Evolutionary conservation across 2,797 vertebrate genomes (phyloP), one percentile per base, ranked within the genome.

Genomic region (Typhlichthys subterraneus): DNA sequence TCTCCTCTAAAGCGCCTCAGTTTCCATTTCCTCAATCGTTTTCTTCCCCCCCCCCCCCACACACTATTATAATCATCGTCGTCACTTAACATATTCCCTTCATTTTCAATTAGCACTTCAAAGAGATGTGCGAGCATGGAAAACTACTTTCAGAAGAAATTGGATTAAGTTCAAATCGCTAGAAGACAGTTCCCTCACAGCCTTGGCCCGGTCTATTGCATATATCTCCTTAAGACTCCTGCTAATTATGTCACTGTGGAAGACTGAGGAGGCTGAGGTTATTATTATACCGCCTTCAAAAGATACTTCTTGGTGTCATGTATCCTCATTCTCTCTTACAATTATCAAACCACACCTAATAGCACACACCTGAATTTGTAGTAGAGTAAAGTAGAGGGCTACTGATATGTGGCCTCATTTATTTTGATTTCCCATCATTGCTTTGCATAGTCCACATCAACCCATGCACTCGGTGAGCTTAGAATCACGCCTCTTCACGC

Each of bases 111-210:
- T 90, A 88, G 67, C 84, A 90, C 87, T 85, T 90, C 87, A 90
- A 90, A 88, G 85, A 81, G 54, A 57, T 61, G 65, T 75, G 67
- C 63, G 68, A 61, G 74, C 57, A 69, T 29, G 63, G 59, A 75
- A 68, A 72, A 80, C 72, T 81, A 75, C 79, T 83, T 81, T 72
- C 63, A 79, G 31, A 79, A 81, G 70, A 81, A 85, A 85, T 72
- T 70, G 79, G 87, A 89, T 90, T 89, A 89, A 63, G 75, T 85
- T 79, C 64, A 86, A 90, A 86, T 87, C 85, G 82, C 80, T 70
- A 15, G 72, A 86, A 88, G 73, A 85, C 70, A 74, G 70, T 52
- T 73, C 70, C 69, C 68, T 67, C 55, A 75, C 80, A 82, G 79
- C 70, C 60, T 69, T 70, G 70, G 60, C 79, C 75, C 14, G 70